Evolutionary conservation across 53 echinoderm and acorn worm species (phyloP).

Genomic region (Paracentrotus lividus): DNA sequence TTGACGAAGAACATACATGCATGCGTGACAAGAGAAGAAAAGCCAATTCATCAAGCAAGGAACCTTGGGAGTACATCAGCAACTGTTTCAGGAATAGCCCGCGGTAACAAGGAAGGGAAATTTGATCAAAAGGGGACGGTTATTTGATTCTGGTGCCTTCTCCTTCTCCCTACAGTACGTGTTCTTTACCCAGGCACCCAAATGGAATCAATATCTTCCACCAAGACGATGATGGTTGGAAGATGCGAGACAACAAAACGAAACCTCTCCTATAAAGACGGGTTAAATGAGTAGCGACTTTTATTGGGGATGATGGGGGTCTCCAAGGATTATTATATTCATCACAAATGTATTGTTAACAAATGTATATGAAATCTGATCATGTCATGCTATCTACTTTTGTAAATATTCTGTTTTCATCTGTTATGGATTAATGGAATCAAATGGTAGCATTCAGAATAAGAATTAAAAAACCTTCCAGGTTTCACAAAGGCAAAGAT

Average conservation of each 20-base stretch:
- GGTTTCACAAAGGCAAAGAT: no score
- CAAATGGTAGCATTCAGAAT: background rate
- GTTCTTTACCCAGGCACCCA: slow-evolving; percentile 48
- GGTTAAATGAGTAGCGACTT: slow-evolving; percentile 38
- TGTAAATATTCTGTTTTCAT: background rate
- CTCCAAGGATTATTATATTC: background rate
- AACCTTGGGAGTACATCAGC: slow-evolving; percentile 55
- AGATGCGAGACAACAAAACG: slow-evolving; percentile 15
- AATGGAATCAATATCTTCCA: slow-evolving; percentile 53
- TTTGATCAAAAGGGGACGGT: slow-evolving; percentile 65
- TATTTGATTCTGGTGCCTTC: slow-evolving; percentile 61
- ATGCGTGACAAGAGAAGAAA: slow-evolving; percentile 39
- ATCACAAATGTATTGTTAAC: slow-evolving; percentile 26
- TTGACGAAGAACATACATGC: slow-evolving; percentile 51
- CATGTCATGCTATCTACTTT: background rate
- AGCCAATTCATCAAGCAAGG: slow-evolving; percentile 50
- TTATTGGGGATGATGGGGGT: slow-evolving; percentile 24
- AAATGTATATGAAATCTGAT: background rate
- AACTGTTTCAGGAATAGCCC: slow-evolving; percentile 62
- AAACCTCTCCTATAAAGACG: slow-evolving; percentile 34
- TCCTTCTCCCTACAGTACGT: slow-evolving; percentile 28
- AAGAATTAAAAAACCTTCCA: background rate
- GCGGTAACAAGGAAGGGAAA: slow-evolving; percentile 62
- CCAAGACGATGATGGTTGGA: background rate
- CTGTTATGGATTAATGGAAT: background rate